phyloP scores from a whole-genome alignment of 2,113 vertebrate species.

The Chloebia gouldiae region DNA sequence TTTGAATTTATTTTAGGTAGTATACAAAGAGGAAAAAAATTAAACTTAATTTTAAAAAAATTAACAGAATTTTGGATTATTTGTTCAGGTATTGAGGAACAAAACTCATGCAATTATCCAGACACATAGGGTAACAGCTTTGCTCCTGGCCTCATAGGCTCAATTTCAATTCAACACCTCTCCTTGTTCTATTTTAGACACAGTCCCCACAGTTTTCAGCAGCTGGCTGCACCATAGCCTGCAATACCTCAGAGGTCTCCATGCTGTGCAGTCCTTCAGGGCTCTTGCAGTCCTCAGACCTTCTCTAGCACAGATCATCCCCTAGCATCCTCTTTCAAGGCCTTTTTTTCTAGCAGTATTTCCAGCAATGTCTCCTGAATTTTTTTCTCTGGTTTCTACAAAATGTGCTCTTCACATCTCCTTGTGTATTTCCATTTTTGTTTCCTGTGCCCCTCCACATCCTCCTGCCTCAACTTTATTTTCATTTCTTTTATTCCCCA shows the following conservation, averaged over 20 bases:
- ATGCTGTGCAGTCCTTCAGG: background rate
- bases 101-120: background rate
- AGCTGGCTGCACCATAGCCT: background rate
- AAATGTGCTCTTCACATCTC: background rate
- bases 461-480: background rate
- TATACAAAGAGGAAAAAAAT: background rate
- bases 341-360: background rate
- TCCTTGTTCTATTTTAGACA: background rate
- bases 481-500: background rate
- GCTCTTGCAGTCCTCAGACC: background rate
- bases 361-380: background rate
- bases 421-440: rapidly evolving
- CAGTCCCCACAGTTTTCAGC: background rate
- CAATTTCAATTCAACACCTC: background rate
- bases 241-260: background rate
- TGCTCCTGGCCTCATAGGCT: background rate
- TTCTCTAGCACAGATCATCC: background rate
- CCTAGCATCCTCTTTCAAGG: background rate
- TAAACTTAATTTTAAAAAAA: rapidly evolving
- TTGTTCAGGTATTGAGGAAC: rapidly evolving
- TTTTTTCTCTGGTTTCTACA: background rate
- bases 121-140: background rate
- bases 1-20: background rate
- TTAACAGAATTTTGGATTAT: background rate
- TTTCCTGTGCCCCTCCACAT: background rate